Evolutionary conservation across 2,113 vertebrate species (phyloP).

Genomic region (Bos javanicus): DNA sequence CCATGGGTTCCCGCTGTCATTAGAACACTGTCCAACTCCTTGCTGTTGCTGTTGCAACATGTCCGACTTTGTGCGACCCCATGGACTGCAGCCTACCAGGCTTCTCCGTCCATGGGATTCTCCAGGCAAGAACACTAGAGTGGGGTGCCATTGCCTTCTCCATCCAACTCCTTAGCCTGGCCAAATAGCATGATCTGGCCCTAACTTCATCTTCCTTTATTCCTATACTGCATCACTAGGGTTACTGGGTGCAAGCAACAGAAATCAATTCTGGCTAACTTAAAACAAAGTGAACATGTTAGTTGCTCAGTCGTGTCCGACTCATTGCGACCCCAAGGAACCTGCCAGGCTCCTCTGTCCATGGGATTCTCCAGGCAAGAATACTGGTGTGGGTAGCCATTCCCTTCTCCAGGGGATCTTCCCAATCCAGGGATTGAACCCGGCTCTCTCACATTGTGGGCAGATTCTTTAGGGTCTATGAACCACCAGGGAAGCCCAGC

Average conservation of each 20-base stretch:
- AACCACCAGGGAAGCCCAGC: not conserved
- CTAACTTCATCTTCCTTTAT: accelerated
- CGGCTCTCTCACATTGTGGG: not conserved
- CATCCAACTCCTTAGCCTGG: not conserved
- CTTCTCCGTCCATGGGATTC: too few species aligned
- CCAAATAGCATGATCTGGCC: accelerated
- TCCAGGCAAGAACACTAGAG: too few species aligned
- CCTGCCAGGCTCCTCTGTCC: not conserved
- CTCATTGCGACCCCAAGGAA: not conserved
- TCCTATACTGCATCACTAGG: not conserved
- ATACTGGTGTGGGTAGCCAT: not conserved
- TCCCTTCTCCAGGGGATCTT: not conserved
- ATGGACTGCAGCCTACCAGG: too few species aligned
- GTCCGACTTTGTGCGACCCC: too few species aligned
- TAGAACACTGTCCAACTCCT: accelerated
- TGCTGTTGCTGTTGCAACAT: too few species aligned
- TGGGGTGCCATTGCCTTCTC: too few species aligned
- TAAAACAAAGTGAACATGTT: not conserved
- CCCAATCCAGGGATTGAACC: not conserved
- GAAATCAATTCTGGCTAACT: not conserved
- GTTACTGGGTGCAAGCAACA: not conserved
- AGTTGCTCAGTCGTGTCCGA: not conserved
- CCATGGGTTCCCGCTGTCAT: accelerated
- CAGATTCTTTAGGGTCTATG: not conserved
- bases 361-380: not conserved